phyloP scores from a whole-genome alignment of 2,888 invertebrate genomes.

The Volucella bombylans region DNA sequence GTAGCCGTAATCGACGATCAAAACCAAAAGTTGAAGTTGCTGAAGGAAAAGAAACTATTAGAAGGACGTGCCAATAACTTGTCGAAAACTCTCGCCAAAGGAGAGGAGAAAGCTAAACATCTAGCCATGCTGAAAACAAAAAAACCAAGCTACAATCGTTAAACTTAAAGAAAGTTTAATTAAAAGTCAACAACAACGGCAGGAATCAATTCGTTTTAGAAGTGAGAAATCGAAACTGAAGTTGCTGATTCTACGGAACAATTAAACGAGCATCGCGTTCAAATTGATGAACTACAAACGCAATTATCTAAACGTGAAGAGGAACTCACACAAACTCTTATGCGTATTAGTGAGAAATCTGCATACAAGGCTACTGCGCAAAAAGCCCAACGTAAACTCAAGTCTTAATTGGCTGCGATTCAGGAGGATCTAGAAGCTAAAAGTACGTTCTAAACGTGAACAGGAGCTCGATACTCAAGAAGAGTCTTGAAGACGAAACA shows the following conservation, averaged over 20 bases:
- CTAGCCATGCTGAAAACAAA: conserved; percentile 95
- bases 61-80: conserved; percentile 97
- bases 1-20: conserved; percentile 96
- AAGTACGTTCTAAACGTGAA: conserved; percentile 96
- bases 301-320: conserved; percentile 96
- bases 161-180: conserved; percentile 96
- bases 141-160: conserved; percentile 96
- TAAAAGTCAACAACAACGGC: conserved; percentile 96
- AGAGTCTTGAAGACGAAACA: conserved; percentile 95
- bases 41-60: conserved; percentile 96
- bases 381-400: conserved; percentile 94
- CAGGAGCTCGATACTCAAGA: conserved; percentile 96
- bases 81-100: conserved; percentile 95
- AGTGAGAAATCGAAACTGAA: conserved; percentile 94
- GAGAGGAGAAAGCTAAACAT: conserved; percentile 98
- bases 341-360: conserved; percentile 96
- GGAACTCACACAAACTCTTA: conserved; percentile 93
- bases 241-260: conserved; percentile 96
- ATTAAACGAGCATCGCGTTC: conserved; percentile 92
- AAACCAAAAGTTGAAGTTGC: conserved; percentile 93
- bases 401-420: conserved; percentile 95
- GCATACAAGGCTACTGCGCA: conserved; percentile 92
- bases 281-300: no score
- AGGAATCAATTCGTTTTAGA: conserved; percentile 96
- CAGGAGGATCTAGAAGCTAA: conserved; percentile 98